Base-by-base conservation (phyloP, 2,888 invertebrate species). In the Ecdyonurus torrentis region DNA sequence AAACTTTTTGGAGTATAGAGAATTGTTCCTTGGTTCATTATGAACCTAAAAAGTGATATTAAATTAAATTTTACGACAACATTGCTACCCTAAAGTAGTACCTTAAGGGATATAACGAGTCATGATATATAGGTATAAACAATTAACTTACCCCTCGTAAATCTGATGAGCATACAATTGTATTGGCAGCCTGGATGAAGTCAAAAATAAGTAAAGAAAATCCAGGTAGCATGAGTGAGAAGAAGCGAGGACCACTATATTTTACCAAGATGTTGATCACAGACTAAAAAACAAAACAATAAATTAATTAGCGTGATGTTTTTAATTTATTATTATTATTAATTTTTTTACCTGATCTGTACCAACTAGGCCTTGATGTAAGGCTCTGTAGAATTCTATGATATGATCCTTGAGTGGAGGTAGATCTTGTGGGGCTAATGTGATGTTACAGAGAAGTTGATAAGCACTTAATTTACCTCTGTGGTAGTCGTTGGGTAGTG, bases 151-250 rank as follows among this genome's bases (percentile, higher is more conserved):
- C 79, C 71, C 74, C 74, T 71, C 73, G 75, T 61, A 87, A 81
- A 72, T 93, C 93, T 18, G 85, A 81, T 19, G 87, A 87, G 69
- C 89, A 89, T 64, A 95, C 80, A 66, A 96, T 85, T 22, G 89
- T 85, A 65, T 91, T 90, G 67, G 92, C 90, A 7, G 94, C 94
- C 71, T 91, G 89, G 50, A 96, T 87, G 69, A 95, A 87, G 78
- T 96, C 95, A 63, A 93, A 77, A 61, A 93, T 77, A 1, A 97
- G 78, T 63, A 96, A 78, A 1, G 93, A 89, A 70, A 90, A 89
- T 0, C 96, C 96, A 53, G 93, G 92, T 58, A 96, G 78, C 66
- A 91, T 86, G 37, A 92, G 77, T 55, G 93, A 91, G 67, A 95
- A 82, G 74, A 94, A 88, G 62, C 88, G 80, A 18, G 93, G 87